phyloP scores from a whole-genome alignment of 2,113 vertebrate species.

The Tragelaphus buxtoni region DNA sequence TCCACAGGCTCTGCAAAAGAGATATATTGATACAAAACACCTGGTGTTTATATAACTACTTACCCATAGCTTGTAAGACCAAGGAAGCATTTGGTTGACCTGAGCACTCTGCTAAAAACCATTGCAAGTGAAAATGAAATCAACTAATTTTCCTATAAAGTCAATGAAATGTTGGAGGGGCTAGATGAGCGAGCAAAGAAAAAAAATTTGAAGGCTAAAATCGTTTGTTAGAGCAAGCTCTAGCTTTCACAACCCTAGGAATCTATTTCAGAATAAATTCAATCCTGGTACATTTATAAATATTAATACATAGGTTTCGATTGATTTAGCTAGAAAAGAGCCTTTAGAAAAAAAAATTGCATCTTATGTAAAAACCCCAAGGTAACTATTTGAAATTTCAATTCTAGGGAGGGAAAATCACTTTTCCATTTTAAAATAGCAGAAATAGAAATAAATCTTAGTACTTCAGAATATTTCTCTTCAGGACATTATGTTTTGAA shows the following conservation, averaged over 20 bases:
- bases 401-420: neutral
- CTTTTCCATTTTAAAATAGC: neutral
- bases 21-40: neutral
- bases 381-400: neutral
- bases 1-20: neutral
- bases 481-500: neutral
- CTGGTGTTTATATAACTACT: neutral
- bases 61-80: neutral
- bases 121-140: neutral
- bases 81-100: neutral
- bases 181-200: neutral
- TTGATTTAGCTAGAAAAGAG: neutral
- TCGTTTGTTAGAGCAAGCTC: neutral
- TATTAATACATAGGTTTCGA: neutral
- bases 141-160: neutral
- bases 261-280: neutral
- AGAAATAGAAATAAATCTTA: conserved; percentile 14
- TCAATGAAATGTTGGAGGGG: neutral
- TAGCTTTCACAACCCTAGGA: neutral
- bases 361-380: neutral
- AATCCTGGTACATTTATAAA: neutral
- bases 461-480: neutral
- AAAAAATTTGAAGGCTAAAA: neutral
- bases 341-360: neutral
- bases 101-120: neutral